Evolutionary conservation across 2,797 vertebrate genomes (phyloP), one percentile per base, ranked within the genome.

Genomic region (Syngnathus acus): DNA sequence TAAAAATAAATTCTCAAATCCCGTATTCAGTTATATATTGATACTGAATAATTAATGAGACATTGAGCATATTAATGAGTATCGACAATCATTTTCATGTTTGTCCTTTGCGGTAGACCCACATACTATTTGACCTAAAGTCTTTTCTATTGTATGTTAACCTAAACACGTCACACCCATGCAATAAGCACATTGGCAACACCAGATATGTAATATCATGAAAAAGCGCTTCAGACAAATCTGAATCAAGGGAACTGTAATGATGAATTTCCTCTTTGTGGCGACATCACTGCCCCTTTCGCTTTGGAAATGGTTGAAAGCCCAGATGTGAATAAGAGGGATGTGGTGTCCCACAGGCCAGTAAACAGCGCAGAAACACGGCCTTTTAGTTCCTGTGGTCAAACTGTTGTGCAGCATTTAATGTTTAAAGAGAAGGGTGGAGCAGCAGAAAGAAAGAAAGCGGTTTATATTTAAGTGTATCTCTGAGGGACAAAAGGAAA

Each of bases 351-450:
- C 80, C 82, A 84, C 83, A 78, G 73, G 68, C 81, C 75, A 82
- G 82, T 85, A 86, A 87, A 87, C 84, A 82, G 78, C 79, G 79
- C 76, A 83, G 79, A 78, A 85, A 87, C 82, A 87, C 66, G 70
- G 81, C 74, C 79, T 84, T 84, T 80, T 85, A 86, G 82, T 82
- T 84, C 82, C 84, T 87, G 84, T 82, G 87, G 87, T 85, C 73
- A 76, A 68, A 58, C 73, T 77, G 81, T 83, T 84, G 82, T 84
- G 79, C 80, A 81, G 74, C 69, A 72, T 89, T 90, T 88, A 87
- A 91, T 90, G 86, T 90, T 89, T 90, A 89, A 91, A 90, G 83
- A 85, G 85, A 82, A 87, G 90, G 91, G 90, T 92, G 90, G 89
- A 87, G 90, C 79, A 86, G 86, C 78, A 80, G 88, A 90, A 83